These are phyloP conservation scores for Hemistola chrysoprasaria DNA, from an alignment of 2,888 invertebrate species.

Conservation along the genomic window DNA sequence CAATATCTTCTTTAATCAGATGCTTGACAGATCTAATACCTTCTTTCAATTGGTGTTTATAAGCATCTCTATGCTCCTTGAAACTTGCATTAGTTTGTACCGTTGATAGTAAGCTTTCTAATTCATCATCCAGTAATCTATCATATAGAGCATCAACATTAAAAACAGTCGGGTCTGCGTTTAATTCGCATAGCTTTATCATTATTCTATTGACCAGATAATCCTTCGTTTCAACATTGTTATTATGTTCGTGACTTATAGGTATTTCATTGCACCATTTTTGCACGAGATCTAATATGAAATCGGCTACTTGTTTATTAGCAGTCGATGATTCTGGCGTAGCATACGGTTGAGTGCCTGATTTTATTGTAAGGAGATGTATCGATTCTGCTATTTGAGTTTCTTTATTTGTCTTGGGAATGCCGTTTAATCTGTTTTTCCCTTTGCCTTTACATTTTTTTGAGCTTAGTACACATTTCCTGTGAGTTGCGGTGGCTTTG, in stretches of 20 bases:
- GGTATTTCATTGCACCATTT: constrained; percentile 54
- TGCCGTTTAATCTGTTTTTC: constrained; percentile 14
- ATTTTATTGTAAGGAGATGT: too few species aligned
- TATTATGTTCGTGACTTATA: constrained; percentile 34
- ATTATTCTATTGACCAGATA: constrained; percentile 49
- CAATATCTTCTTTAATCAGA: constrained; percentile 44
- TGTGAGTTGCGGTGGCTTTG: constrained; percentile 39
- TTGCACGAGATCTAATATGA: constrained; percentile 48
- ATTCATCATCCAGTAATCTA: constrained; percentile 44
- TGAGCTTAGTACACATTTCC: constrained; percentile 39
- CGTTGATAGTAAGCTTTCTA: constrained; percentile 41
- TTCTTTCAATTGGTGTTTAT: constrained; percentile 43
- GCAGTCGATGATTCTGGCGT: background rate
- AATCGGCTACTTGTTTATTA: constrained; percentile 44
- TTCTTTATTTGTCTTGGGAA: constrained; percentile 22
- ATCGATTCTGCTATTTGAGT: too few species aligned
- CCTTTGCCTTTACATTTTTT: constrained; percentile 18
- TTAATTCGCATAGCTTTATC: constrained; percentile 54
- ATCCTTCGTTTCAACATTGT: too few species aligned
- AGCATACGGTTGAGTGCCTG: too few species aligned
- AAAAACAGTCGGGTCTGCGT: constrained; percentile 45
- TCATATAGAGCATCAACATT: constrained; percentile 45
- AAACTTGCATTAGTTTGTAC: constrained; percentile 40
- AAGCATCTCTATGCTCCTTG: constrained; percentile 32
- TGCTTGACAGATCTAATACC: constrained; percentile 44